Conservation (phyloP, 2,113 vertebrate species). For the Nansenia antarctica region DNA sequence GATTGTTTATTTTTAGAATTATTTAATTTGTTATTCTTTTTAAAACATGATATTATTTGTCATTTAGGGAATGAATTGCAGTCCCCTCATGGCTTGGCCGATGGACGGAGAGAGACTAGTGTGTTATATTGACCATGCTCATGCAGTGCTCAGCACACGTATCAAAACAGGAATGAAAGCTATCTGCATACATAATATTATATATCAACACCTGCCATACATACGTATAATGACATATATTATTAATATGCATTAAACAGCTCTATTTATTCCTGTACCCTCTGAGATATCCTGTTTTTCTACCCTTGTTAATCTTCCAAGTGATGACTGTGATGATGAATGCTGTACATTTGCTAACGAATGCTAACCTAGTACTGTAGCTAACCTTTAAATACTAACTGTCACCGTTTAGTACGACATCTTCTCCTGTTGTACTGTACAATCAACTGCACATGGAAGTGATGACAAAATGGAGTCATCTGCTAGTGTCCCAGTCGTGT, state of each 20-base stretch:
- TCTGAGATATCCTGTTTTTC: constrained; percentile 43
- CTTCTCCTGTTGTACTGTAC: constrained; percentile 35
- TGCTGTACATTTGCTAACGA: constrained; percentile 34
- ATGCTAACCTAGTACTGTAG: constrained; percentile 40
- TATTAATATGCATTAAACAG: constrained; percentile 57
- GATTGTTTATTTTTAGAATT: neutral
- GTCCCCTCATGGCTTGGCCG: neutral
- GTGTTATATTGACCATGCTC: constrained; percentile 21
- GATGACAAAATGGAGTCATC: constrained; percentile 28
- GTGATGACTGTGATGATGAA: constrained; percentile 57
- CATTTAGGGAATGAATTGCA: neutral
- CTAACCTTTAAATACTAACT: constrained; percentile 56
- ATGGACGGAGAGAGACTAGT: constrained; percentile 5
- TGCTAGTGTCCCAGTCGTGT: constrained; percentile 31
- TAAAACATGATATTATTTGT: neutral
- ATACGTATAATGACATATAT: constrained; percentile 53
- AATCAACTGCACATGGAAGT: constrained; percentile 19
- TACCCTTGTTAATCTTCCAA: constrained; percentile 34
- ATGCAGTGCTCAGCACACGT: constrained; percentile 42
- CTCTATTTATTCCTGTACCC: constrained; percentile 73
- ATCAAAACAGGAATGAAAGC: constrained; percentile 55
- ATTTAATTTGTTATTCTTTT: no score
- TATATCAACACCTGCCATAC: constrained; percentile 53
- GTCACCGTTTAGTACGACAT: constrained; percentile 43
- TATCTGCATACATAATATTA: constrained; percentile 49